phyloP scores from a whole-genome alignment of 2,888 invertebrate genomes.

The Smittia aterrima region DNA sequence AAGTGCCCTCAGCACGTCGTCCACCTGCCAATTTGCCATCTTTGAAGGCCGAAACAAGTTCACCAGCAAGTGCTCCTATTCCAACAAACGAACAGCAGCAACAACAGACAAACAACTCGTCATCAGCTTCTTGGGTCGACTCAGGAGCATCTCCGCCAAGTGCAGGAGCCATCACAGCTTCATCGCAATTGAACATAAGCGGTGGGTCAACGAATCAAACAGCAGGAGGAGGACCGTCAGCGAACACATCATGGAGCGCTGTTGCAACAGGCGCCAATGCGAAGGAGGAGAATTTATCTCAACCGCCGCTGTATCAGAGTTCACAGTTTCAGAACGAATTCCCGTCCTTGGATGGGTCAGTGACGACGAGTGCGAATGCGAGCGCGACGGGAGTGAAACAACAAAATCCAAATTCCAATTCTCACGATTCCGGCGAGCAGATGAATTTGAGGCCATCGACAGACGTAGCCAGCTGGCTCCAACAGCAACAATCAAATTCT shows the following conservation, averaged over 20 bases:
- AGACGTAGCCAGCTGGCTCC: slow-evolving; percentile 52
- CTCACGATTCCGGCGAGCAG: slow-evolving; percentile 41
- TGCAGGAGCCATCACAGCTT: neutral
- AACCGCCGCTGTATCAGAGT: slow-evolving; percentile 72
- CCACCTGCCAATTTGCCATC: slow-evolving; percentile 99
- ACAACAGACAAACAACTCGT: slow-evolving; percentile 43
- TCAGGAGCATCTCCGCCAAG: neutral
- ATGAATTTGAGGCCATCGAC: slow-evolving; percentile 53
- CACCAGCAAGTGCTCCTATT: slow-evolving; percentile 55
- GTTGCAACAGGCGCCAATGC: slow-evolving; percentile 56
- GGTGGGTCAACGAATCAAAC: slow-evolving; percentile 5
- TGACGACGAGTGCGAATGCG: slow-evolving; percentile 48
- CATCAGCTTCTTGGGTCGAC: slow-evolving; percentile 43
- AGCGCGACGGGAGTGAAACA: slow-evolving; percentile 50
- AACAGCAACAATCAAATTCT: slow-evolving; percentile 45
- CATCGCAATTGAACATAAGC: slow-evolving; percentile 22
- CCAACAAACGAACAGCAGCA: slow-evolving; percentile 43
- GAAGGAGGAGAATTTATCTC: slow-evolving; percentile 47
- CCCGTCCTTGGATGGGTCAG: slow-evolving; percentile 71
- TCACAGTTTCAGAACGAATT: slow-evolving; percentile 95
- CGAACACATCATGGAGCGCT: slow-evolving; percentile 62
- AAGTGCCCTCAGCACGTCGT: slow-evolving; percentile 96
- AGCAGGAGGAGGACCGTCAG: slow-evolving; percentile 54
- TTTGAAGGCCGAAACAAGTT: slow-evolving; percentile 85
- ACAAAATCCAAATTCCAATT: slow-evolving; percentile 44